These are phyloP conservation scores for Drosophila orena DNA, from an alignment of 1,140 invertebrate genomes.

Conservation along the genomic window DNA sequence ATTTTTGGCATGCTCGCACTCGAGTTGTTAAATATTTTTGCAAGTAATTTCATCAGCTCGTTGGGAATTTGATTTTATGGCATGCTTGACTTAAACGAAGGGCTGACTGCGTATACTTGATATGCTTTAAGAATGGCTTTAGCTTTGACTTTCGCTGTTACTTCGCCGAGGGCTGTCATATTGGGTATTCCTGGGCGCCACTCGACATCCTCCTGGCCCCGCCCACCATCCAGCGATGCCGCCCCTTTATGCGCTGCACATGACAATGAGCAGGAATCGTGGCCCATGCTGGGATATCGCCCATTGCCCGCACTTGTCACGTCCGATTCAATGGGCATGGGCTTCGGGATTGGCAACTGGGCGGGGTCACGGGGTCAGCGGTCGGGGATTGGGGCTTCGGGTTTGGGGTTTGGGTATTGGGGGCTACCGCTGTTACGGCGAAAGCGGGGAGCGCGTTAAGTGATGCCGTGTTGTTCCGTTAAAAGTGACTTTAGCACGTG, in stretches of 20 bases:
- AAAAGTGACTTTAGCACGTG: slow-evolving; percentile 81
- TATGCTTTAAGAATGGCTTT: slow-evolving; percentile 35
- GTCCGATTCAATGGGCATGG: slow-evolving; percentile 47
- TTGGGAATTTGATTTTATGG: slow-evolving; percentile 50
- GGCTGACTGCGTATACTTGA: slow-evolving; percentile 53
- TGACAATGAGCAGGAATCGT: slow-evolving; percentile 67
- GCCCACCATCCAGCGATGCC: too few species aligned
- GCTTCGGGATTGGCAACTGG: background rate
- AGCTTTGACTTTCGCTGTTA: background rate
- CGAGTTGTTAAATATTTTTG: slow-evolving; percentile 62
- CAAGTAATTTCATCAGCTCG: slow-evolving; percentile 45
- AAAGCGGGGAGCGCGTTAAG: slow-evolving; percentile 56
- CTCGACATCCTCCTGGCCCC: slow-evolving; percentile 3
- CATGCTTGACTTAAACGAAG: slow-evolving; percentile 46
- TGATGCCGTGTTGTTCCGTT: slow-evolving; percentile 76
- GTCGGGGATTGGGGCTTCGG: background rate
- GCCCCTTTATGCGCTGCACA: slow-evolving; percentile 69
- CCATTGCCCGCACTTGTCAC: slow-evolving; percentile 73
- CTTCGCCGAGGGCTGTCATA: slow-evolving; percentile 30
- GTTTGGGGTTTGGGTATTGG: too few species aligned
- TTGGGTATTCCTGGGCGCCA: slow-evolving; percentile 45
- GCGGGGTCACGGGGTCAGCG: background rate
- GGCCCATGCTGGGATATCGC: slow-evolving; percentile 37
- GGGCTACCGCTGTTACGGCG: background rate
- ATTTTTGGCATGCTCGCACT: slow-evolving; percentile 53